Conservation (phyloP, 2,888 invertebrate species). For the Rotaria sp. region DNA sequence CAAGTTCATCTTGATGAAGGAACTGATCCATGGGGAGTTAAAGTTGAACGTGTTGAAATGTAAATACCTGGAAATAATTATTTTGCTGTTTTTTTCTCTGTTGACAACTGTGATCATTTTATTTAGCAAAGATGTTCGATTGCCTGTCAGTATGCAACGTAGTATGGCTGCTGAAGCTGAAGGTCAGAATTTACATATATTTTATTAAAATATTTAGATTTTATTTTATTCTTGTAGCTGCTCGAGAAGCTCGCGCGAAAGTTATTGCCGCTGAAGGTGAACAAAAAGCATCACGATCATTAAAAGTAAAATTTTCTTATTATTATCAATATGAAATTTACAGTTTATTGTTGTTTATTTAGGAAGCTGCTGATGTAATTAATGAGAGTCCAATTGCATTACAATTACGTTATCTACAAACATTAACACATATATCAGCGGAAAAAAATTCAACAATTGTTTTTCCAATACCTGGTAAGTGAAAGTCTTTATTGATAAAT, state of each 20-base stretch:
- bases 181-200: background rate
- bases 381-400: constrained; percentile 71
- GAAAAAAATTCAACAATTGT: constrained; percentile 54
- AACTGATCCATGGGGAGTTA: constrained; percentile 52
- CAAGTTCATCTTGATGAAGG: constrained; percentile 23
- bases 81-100: background rate
- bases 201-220: background rate
- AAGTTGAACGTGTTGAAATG: constrained; percentile 86
- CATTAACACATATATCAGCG: constrained; percentile 50
- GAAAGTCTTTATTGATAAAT: background rate
- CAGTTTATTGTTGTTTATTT: background rate
- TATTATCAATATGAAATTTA: too few species aligned
- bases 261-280: constrained; percentile 48
- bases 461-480: constrained; percentile 48
- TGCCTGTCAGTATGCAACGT: constrained; percentile 51
- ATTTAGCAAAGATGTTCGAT: constrained; percentile 49
- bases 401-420: constrained; percentile 58
- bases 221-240: constrained; percentile 42
- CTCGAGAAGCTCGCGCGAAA: constrained; percentile 52
- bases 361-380: constrained; percentile 76
- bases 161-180: constrained; percentile 54
- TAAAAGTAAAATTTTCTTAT: constrained; percentile 57
- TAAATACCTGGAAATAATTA: constrained; percentile 32
- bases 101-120: background rate
- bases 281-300: constrained; percentile 66